These are phyloP conservation scores for Merops nubicus DNA, from an alignment of 2,113 vertebrate species.

Conservation along the genomic window DNA sequence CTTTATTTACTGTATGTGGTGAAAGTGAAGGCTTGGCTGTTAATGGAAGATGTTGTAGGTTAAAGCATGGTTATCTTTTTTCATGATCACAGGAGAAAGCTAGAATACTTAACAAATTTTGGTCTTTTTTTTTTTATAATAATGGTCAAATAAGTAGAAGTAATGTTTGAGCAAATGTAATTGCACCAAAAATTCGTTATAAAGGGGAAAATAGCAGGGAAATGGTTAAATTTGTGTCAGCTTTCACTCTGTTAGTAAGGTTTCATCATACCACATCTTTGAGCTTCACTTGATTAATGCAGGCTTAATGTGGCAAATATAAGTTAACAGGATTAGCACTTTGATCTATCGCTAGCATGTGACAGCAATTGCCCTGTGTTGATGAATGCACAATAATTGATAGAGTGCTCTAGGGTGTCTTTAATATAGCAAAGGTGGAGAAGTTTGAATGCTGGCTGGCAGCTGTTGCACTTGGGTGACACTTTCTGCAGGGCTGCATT, in stretches of 20 bases:
- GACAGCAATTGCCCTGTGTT: neutral
- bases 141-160: neutral
- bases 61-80: neutral
- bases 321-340: neutral
- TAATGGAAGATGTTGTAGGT: neutral
- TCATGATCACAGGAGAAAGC: neutral
- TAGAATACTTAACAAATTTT: neutral
- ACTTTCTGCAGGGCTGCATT: neutral
- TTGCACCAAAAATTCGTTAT: neutral
- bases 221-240: neutral
- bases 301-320: neutral
- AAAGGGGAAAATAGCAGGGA: neutral
- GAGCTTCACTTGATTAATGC: neutral
- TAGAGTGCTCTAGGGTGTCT: neutral
- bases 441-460: neutral
- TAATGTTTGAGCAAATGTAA: neutral
- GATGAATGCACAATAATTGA: neutral
- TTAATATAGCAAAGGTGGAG: neutral
- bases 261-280: neutral
- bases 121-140: neutral
- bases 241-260: neutral
- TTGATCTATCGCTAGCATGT: neutral
- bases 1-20: neutral
- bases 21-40: neutral
- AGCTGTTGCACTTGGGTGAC: neutral